Base-by-base conservation (phyloP, 2,888 invertebrate species). In the Pachliopta kotzebuea region DNA sequence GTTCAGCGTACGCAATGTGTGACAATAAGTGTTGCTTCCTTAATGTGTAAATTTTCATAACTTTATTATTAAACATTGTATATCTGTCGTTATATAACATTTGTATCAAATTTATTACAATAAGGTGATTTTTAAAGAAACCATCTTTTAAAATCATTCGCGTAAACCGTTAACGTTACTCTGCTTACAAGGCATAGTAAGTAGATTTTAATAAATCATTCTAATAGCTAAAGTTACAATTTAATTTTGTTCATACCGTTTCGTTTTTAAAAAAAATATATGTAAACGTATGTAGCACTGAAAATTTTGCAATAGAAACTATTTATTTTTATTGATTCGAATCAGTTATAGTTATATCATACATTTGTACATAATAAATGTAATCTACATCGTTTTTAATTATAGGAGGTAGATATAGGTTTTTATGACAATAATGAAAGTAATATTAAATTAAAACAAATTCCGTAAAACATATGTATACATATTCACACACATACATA, bases 11-110 rank as follows among this genome's bases (percentile, higher is more conserved):
- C 85, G 88, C 76, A 91, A 90, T 83, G 88, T 90, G 89, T 90
- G 91, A 91, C 91, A 91, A 91, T 91, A 91, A 91, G 85, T 89
- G 88, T 89, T 87, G 85, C 90, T 90, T 89, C 90, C 88, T 86
- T 81, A 85, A 80, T 85, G 83, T 80, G 72, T 83, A 83, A 45
- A 61, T 65, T 65, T 65, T 54, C 37, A 65, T 60, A 45, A 45
- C 23, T 65, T 61, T 65, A 61, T 61, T 65, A 61, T 54, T 54
- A 61, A 42, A 56, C 52, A 29, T 29, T 50, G 50, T 64, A 42
- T 64, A 29, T 56, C 37, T 26, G 17, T 18, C 18, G 20, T 52
- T 56, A 24, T 56, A 60, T 64, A 11, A 50, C 50, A 58, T 20
- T 26, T 49, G 42, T 8, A 24, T 11, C n/a, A 29, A 11, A 14